phyloP scores from a whole-genome alignment of 2,113 vertebrate genomes.

The Vireo altiloquus region DNA sequence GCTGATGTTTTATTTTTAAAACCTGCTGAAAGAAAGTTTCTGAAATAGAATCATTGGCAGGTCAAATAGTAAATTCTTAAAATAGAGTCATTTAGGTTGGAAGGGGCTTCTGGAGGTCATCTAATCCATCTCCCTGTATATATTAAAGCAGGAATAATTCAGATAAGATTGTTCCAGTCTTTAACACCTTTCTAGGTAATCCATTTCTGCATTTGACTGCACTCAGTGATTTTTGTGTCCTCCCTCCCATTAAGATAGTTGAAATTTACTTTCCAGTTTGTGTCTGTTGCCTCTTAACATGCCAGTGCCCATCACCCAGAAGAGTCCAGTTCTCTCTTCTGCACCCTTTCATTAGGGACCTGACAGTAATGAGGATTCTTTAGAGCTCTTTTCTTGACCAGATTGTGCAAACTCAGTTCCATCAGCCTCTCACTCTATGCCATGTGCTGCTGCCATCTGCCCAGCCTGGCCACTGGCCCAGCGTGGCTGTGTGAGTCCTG shows the following conservation, averaged over 20 bases:
- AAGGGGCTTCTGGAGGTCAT: background rate
- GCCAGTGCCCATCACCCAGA: background rate
- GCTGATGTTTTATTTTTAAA: background rate
- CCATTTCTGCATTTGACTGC: background rate
- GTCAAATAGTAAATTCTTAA: background rate
- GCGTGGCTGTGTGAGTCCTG: background rate
- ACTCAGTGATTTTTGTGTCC: background rate
- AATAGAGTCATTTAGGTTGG: background rate
- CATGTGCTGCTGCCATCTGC: background rate
- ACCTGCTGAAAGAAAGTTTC: background rate
- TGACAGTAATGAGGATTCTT: background rate
- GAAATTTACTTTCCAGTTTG: background rate
- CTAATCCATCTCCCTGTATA: background rate
- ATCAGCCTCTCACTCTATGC: accelerated
- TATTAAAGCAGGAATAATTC: background rate
- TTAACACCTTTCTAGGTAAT: background rate
- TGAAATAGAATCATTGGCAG: background rate
- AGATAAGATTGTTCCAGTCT: background rate
- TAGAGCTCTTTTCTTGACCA: background rate
- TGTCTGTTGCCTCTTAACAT: background rate
- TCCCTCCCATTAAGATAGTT: background rate
- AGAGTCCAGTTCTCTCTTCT: background rate
- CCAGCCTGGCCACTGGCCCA: background rate
- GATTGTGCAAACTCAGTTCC: background rate
- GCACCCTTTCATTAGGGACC: background rate